Percentiles rank a stretch among this genome's conserved stretches.
phyloP scores from a whole-genome alignment of 1,140 invertebrate species.

The Drosophila lowei region DNA sequence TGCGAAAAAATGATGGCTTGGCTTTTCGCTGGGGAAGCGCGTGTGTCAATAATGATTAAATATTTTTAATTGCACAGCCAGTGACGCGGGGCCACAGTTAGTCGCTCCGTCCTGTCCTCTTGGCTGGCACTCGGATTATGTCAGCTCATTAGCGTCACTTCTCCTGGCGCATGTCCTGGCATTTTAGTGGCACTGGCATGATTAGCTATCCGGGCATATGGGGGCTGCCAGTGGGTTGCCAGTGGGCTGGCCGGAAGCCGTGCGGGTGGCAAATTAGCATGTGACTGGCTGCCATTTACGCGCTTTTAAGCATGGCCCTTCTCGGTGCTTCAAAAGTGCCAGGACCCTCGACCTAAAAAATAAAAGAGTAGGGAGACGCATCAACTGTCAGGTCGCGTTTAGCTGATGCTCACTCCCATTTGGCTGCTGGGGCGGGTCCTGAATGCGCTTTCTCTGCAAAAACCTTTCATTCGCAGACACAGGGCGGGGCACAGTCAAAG shows the following conservation, averaged over 20 bases:
- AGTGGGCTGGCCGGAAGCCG: not conserved
- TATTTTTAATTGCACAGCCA: conserved; percentile 61
- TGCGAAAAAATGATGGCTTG: conserved; percentile 28
- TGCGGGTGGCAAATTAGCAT: conserved; percentile 58
- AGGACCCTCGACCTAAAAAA: conserved; percentile 2
- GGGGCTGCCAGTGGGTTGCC: not conserved
- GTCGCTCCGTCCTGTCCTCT: not conserved
- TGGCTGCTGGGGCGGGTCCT: conserved; percentile 22
- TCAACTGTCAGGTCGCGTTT: conserved; percentile 66
- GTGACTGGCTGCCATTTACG: conserved; percentile 69
- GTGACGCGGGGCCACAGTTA: not conserved
- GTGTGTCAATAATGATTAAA: conserved; percentile 71
- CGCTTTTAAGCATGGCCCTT: conserved; percentile 63
- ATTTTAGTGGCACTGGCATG: conserved; percentile 61
- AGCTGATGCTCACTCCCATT: conserved; percentile 42
- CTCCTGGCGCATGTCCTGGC: conserved; percentile 52
- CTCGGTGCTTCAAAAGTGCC: not conserved
- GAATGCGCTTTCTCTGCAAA: conserved; percentile 41
- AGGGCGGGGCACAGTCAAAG: conserved; percentile 21
- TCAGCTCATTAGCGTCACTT: conserved; percentile 73
- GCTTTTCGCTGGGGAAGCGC: conserved; percentile 16
- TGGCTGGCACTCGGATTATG: conserved; percentile 43
- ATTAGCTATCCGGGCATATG: conserved; percentile 51
- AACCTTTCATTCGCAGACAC: conserved; percentile 33
- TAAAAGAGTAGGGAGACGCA: conserved; percentile 24